phyloP scores from a whole-genome alignment of 2,797 vertebrate species.

The Kryptopterus vitreolus region DNA sequence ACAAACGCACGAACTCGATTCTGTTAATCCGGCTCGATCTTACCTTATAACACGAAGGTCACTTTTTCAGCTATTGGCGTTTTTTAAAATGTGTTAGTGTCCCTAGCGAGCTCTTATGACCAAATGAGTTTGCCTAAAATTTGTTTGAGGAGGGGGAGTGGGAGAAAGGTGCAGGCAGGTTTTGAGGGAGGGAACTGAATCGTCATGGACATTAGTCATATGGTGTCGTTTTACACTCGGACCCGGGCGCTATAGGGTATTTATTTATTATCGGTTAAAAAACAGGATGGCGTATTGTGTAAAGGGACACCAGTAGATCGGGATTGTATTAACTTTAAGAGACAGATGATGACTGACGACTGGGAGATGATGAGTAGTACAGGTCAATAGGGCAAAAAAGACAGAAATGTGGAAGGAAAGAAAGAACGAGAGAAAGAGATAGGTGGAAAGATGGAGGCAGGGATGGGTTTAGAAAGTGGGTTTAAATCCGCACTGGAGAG shows the following conservation, averaged over 20 bases:
- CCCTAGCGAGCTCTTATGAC: constrained; percentile 72
- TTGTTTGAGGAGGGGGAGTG: constrained; percentile 74
- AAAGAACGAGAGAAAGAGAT: constrained; percentile 5
- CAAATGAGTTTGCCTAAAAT: constrained; percentile 78
- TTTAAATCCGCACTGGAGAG: constrained; percentile 80
- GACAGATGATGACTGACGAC: not conserved
- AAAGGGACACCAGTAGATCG: not conserved
- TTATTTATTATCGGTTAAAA: not conserved
- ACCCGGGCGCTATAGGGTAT: not conserved
- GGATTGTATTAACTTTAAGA: not conserved
- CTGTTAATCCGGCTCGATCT: constrained; percentile 8
- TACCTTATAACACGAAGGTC: constrained; percentile 41
- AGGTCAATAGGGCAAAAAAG: not conserved
- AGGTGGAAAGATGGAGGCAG: constrained; percentile 10
- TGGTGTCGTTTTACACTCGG: constrained; percentile 17
- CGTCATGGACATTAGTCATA: constrained; percentile 36
- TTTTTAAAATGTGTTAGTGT: constrained; percentile 62
- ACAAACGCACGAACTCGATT: not conserved
- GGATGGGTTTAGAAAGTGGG: constrained; percentile 64
- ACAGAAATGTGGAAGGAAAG: constrained; percentile 1
- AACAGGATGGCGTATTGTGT: not conserved
- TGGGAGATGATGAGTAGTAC: not conserved
- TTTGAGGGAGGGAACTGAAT: constrained; percentile 37
- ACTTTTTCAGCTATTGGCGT: constrained; percentile 47
- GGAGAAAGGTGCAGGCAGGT: constrained; percentile 56